Percentiles rank a stretch among this genome's conserved stretches.
phyloP scores from a whole-genome alignment of 92 coral and sea anemone genomes.

The Bergia sp. region DNA sequence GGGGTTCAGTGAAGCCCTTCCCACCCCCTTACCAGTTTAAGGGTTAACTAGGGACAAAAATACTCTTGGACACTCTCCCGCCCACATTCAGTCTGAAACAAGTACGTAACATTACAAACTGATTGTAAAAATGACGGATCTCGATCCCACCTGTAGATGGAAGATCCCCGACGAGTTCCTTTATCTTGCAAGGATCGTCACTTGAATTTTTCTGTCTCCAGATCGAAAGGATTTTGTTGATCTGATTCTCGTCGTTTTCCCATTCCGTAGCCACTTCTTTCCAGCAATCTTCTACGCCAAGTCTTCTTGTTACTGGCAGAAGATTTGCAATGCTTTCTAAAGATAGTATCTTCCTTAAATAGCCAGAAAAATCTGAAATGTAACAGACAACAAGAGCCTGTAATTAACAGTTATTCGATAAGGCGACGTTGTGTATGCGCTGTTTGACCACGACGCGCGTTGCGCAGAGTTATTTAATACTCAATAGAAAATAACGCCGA shows the following conservation, averaged over 20 bases:
- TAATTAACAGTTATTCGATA: too few relatives aligned
- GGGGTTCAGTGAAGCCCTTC: too few relatives aligned
- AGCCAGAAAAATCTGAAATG: background rate
- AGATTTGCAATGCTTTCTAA: conserved; percentile 5
- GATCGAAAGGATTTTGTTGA: background rate
- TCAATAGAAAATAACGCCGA: too few relatives aligned
- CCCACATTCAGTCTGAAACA: too few relatives aligned
- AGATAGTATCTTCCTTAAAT: background rate
- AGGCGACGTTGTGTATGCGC: too few relatives aligned
- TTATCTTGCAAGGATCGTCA: background rate
- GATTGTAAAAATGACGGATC: too few relatives aligned
- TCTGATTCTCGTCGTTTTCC: background rate
- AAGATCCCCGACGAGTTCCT: background rate
- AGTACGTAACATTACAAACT: too few relatives aligned
- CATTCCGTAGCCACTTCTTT: background rate
- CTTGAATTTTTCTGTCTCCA: background rate
- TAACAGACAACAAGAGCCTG: background rate
- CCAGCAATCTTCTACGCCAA: background rate
- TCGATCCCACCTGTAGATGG: background rate
- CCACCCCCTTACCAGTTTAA: too few relatives aligned
- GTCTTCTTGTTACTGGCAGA: background rate
- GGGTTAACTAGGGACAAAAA: too few relatives aligned
- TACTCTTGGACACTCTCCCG: too few relatives aligned
- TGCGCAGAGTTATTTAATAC: too few relatives aligned
- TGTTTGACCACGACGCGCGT: too few relatives aligned